Evolutionary conservation across 2,888 invertebrate species (phyloP), one percentile per base, ranked within the genome.

Genomic region (Eupithecia dodoneata): DNA sequence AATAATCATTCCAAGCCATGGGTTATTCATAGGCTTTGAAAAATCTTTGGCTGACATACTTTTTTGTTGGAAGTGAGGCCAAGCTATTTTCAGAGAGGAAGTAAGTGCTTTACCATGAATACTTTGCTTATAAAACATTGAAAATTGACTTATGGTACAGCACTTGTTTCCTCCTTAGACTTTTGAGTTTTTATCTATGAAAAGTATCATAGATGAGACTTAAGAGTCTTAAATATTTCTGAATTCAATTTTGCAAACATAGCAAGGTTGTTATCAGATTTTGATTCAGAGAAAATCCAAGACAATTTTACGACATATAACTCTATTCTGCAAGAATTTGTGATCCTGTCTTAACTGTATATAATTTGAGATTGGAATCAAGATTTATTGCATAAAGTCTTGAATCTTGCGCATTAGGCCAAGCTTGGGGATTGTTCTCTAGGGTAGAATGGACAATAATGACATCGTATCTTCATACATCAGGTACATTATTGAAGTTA

Each of bases 1-100:
- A n/a, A 10, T 69, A 12, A 18, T 18, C 13, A 70, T 73, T 55
- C 12, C 41, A 86, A 91, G 93, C 93, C 93, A 91, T 87, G 91
- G 90, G 80, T 91, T 92, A 90, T 94, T 94, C 93, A 89, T 86
- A 80, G 83, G 80, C 81, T 82, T 86, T 88, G 94, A 94, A 92
- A 91, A 92, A 88, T 88, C 87, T 89, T 84, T 92, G 93, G 93
- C 92, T 91, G 85, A 78, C 41, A 75, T 84, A 30, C 2, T 2
- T 78, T 79, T 78, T 84, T 81, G 81, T 79, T 83, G 88, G 90
- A 90, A 89, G 83, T 91, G 90, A 89, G 89, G 90, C 86, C 89
- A 88, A 85, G 85, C n/a, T 59, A 45, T 30, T 13, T 85, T 75
- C 42, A 44, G 66, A n/a, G 67, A 79, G 72, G 69, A 67, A 76